Evolutionary conservation across 2,888 invertebrate species (phyloP), one percentile per base, ranked within the genome.

Genomic region (Molanna angustata): DNA sequence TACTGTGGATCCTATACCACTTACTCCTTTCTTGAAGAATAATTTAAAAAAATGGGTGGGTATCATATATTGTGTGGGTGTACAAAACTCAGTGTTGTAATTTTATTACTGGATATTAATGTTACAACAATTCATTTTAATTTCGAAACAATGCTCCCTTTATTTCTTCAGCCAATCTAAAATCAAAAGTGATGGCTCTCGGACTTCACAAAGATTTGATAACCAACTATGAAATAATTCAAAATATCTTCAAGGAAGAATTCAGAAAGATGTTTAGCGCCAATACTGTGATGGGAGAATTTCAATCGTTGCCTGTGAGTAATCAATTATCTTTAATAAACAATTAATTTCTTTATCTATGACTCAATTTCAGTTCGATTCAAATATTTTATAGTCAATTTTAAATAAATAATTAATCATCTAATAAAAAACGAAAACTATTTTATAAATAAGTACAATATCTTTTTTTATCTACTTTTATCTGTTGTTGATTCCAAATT

Each of bases 161-260:
- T 44, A 18, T 44, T 14, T 39, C 47, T 56, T 14, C 54, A 58
- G 57, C 55, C 7, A 49, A 59, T 48, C 35, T 59, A 17, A 39
- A 37, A 20, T 48, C 52, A 11, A 39, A 44, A n/a, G 49, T 59
- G 3, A 56, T 56, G 41, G 54, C 56, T 32, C 35, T 56, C 2
- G 59, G 59, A n/a, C 49, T 59, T 31, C 59, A 56, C 48, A 56
- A 47, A 2, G 56, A 59, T 43, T 40, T 59, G 16, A 59, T 56
- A 3, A 56, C 56, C 1, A 54, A 56, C 21, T 49, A 49, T 17
- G 42, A 50, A 16, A 41, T 41, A 7, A 47, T 51, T 20, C 42
- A 47, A 18, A 49, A 50, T 17, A 50, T 50, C 18, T 50, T 54
- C 20, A 59, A 52, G 22, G 54, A 56, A 32, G 56, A 58, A 39